Evolutionary conservation across 1,140 invertebrate species (phyloP), one percentile per base, ranked within the genome.

Genomic region (Ridgeia piscesae): DNA sequence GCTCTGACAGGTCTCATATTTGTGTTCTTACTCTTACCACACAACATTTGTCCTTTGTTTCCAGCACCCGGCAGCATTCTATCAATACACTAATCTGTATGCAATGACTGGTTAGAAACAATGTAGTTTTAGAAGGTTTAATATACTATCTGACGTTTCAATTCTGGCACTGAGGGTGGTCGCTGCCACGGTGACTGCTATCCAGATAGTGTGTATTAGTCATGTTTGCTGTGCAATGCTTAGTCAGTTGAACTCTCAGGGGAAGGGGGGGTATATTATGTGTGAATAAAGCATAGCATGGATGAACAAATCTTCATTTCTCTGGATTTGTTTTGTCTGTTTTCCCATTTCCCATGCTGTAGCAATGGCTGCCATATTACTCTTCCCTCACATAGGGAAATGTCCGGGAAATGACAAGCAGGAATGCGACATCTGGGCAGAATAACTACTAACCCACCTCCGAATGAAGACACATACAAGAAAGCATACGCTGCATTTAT

Each of bases 271-370:
- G 58, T 21, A 77, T 31, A 77, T 77, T 77, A 2, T 21, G 17
- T 77, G 27, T 90, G 34, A 90, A 90, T 90, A 42, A 90, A 42
- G 89, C 89, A 42, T 21, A 90, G n/a, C n/a, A 89, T 34, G n/a
- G n/a, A n/a, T n/a, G 34, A 89, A 89, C 4, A 89, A 89, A 4
- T 89, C n/a, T 89, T 89, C 4, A 89, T 34, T 89, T 90, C 17
- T 42, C 35, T n/a, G 31, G 89, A 17, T 42, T n/a, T 34, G 14
- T 90, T 8, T 90, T 90, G 2, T 42, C 6, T 34, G 14, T 90
- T 8, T 90, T 90, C 89, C 89, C 4, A 34, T 90, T 34, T 89
- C 8, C 48, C 21, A 50, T 77, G 27, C 27, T 21, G 58, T 77
- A 77, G 58, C 58, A 8, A 31, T 77, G 58, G 27, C 58, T 77